Percentiles rank a stretch among this genome's conserved stretches.
These are phyloP conservation scores for Uropsilus gracilis DNA, from an alignment of 2,113 vertebrate genomes.

Conservation along the genomic window DNA sequence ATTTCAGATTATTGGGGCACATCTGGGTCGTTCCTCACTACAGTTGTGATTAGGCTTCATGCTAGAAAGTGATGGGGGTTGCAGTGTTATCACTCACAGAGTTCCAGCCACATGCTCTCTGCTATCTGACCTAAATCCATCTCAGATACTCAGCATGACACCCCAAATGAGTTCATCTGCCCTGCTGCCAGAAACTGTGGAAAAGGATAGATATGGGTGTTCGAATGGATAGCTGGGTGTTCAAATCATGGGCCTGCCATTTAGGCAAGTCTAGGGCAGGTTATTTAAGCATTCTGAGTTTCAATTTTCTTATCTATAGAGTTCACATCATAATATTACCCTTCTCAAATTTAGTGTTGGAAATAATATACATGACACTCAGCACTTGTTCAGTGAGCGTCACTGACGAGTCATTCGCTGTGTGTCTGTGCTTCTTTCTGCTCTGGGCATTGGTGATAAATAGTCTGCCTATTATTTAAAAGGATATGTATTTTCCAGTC, in stretches of 20 bases:
- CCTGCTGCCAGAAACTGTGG: background rate
- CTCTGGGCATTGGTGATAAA: background rate
- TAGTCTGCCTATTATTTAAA: background rate
- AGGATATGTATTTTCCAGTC: background rate
- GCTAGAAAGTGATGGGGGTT: background rate
- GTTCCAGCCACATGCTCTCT: background rate
- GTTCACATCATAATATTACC: background rate
- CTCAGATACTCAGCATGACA: background rate
- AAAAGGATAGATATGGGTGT: background rate
- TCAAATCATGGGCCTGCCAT: background rate
- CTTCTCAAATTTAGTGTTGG: background rate
- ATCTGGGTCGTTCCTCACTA: background rate
- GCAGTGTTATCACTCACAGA: no score
- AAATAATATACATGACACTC: background rate
- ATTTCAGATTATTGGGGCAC: background rate
- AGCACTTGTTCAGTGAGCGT: background rate
- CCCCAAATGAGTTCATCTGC: background rate
- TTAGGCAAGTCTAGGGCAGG: background rate
- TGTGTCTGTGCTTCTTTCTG: background rate
- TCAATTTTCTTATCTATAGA: background rate
- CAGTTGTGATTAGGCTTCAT: background rate
- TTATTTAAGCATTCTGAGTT: background rate
- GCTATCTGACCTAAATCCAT: background rate
- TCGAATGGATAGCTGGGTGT: rapidly evolving
- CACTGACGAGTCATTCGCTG: background rate